Evolutionary conservation across 2,113 vertebrate genomes (phyloP).

Genomic region (Mus spicilegus): DNA sequence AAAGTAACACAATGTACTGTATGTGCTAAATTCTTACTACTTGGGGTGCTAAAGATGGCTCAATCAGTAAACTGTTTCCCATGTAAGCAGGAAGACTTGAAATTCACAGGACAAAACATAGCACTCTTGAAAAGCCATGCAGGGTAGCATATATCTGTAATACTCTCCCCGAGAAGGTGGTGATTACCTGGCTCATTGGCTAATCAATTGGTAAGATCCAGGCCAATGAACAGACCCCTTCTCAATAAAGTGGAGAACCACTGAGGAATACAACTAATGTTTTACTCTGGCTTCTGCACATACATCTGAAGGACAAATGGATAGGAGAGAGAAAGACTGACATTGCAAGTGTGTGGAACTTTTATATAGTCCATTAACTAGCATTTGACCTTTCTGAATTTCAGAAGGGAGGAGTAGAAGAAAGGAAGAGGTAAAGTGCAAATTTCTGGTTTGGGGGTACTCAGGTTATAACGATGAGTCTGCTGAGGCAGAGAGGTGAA

Average conservation of each 20-base stretch:
- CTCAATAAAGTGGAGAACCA: not conserved
- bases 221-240: not conserved
- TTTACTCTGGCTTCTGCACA: not conserved
- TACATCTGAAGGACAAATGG: not conserved
- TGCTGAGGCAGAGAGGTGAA: no score
- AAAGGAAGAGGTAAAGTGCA: no score
- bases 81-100: not conserved
- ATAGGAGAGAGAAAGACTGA: not conserved
- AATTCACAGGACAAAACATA: not conserved
- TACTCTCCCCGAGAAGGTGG: not conserved
- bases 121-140: not conserved
- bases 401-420: no score
- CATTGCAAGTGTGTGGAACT: accelerated
- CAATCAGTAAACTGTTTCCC: not conserved
- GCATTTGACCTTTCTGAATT: not conserved
- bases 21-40: not conserved
- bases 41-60: not conserved
- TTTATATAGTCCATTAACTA: not conserved
- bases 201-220: not conserved
- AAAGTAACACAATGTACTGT: not conserved
- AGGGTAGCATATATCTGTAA: not conserved
- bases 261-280: not conserved
- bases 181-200: not conserved
- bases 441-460: no score
- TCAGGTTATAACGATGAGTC: no score